Percentiles rank a stretch among this genome's conserved stretches.
phyloP scores from a whole-genome alignment of 2,797 vertebrate genomes.

The Eurystomus glaucurus region DNA sequence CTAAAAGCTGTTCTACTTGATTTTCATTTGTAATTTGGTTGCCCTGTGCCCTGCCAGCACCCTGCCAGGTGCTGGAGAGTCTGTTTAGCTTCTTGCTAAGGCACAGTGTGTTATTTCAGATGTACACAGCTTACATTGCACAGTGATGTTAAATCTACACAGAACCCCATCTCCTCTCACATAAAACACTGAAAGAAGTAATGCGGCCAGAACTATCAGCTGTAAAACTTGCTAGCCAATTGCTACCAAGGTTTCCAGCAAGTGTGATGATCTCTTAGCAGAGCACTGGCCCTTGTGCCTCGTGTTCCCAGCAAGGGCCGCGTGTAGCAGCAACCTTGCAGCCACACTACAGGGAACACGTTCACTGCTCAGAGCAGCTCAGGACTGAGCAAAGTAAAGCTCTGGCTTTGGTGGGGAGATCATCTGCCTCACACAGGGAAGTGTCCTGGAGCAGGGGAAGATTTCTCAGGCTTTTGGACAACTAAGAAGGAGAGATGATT shows the following conservation, averaged over 20 bases:
- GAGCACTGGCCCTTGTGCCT: background rate
- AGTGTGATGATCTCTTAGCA: background rate
- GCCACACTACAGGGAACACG: fast-evolving
- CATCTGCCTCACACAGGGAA: background rate
- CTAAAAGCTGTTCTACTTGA: background rate
- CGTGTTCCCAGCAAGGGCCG: fast-evolving
- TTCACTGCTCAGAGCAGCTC: background rate
- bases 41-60: background rate
- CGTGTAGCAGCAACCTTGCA: fast-evolving
- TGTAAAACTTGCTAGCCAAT: background rate
- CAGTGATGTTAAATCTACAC: background rate
- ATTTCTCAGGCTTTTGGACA: background rate
- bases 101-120: background rate
- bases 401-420: background rate
- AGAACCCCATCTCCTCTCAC: background rate
- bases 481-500: background rate
- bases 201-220: fast-evolving
- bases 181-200: background rate
- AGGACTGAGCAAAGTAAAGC: background rate
- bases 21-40: background rate
- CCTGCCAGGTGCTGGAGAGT: too few relatives aligned
- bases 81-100: background rate
- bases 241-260: background rate
- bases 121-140: fast-evolving
- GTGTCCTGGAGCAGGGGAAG: background rate